phyloP scores from a whole-genome alignment of 2,888 invertebrate species.

The Beris morrisii region DNA sequence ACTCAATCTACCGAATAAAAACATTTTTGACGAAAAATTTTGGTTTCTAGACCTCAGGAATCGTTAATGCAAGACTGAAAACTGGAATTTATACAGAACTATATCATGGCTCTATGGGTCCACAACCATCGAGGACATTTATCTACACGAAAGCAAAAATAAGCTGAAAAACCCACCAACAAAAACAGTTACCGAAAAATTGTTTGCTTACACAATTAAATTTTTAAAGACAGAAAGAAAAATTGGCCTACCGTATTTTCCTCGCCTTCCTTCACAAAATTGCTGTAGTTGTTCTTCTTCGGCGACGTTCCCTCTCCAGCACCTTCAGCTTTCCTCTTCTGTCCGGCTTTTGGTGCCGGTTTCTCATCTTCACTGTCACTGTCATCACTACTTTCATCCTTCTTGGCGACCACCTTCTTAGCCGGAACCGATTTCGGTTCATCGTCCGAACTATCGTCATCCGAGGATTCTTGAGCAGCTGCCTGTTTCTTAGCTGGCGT shows the following conservation, averaged over 20 bases:
- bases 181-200: too few species aligned
- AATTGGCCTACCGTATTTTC: slow-evolving; percentile 33
- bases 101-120: too few species aligned
- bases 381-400: slow-evolving; percentile 53
- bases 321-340: slow-evolving; percentile 57
- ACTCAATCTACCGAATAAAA: too few species aligned
- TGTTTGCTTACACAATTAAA: slow-evolving; percentile 29
- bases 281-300: slow-evolving; percentile 65
- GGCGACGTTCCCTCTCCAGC: slow-evolving; percentile 49
- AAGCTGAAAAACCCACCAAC: too few species aligned
- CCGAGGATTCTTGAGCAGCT: slow-evolving; percentile 51
- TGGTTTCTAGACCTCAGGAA: too few species aligned
- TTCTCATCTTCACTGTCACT: slow-evolving; percentile 48
- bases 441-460: slow-evolving; percentile 57
- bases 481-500: slow-evolving; percentile 40
- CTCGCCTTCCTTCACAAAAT: slow-evolving; percentile 69
- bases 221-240: neutral
- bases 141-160: too few species aligned
- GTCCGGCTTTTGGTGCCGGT: slow-evolving; percentile 43
- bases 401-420: slow-evolving; percentile 49
- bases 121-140: too few species aligned
- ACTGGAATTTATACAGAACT: too few species aligned
- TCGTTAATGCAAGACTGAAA: too few species aligned
- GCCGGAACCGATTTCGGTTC: slow-evolving; percentile 34
- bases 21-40: too few species aligned